Conservation (phyloP, 2,797 vertebrate genomes). For the Sarcoramphus papa region DNA sequence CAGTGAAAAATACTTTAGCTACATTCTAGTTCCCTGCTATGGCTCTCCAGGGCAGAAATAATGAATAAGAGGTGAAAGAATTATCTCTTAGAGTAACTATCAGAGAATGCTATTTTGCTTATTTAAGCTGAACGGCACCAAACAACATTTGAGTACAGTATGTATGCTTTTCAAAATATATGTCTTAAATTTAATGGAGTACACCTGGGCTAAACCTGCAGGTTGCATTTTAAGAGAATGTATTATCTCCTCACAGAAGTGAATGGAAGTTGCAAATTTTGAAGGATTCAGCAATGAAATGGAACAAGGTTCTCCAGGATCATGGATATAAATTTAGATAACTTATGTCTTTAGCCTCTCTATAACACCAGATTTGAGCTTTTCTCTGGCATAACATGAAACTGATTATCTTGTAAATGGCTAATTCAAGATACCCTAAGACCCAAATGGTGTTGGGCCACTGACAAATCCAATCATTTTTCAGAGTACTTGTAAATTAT, state of each 20-base stretch:
- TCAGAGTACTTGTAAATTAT: background rate
- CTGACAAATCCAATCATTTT: background rate
- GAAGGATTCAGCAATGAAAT: background rate
- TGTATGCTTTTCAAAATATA: background rate
- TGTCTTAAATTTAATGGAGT: background rate
- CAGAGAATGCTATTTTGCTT: background rate
- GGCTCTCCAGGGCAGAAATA: background rate
- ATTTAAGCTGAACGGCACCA: background rate
- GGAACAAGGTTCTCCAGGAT: background rate
- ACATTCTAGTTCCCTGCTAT: background rate
- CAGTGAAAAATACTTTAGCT: background rate
- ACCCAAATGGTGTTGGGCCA: background rate
- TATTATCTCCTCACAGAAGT: background rate
- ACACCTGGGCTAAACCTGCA: background rate
- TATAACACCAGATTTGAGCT: background rate
- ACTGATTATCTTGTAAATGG: background rate
- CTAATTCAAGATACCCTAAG: background rate
- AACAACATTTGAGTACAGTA: background rate
- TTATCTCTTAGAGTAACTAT: background rate
- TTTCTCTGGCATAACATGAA: background rate
- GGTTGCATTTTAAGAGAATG: background rate
- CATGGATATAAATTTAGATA: background rate
- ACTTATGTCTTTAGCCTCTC: background rate
- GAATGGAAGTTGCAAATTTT: background rate
- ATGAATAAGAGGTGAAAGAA: background rate